Percentiles rank a stretch among this genome's conserved stretches.
Evolutionary conservation across 2,113 vertebrate species (phyloP).

Genomic region (Platichthys stellatus): DNA sequence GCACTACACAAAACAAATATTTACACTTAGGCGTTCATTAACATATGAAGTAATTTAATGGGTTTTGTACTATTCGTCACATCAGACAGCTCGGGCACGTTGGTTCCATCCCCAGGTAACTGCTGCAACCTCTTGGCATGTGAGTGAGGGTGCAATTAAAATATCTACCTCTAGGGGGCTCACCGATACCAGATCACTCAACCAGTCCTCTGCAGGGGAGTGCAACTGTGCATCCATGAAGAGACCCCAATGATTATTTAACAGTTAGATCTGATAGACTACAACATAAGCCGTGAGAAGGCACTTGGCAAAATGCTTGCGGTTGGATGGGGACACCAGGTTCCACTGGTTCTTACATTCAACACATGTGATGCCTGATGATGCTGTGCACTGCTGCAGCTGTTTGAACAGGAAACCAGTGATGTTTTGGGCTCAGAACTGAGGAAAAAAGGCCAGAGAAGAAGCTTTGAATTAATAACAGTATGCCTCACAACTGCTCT

Average conservation of each 20-base stretch:
- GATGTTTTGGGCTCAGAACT: neutral
- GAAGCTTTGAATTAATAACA: slow-evolving; percentile 1
- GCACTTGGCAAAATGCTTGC: neutral
- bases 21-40: neutral
- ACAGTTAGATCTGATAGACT: neutral
- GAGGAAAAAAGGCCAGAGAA: neutral
- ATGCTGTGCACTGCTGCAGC: neutral
- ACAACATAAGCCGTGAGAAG: neutral
- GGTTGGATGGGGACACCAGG: neutral
- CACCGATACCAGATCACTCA: slow-evolving; percentile 42
- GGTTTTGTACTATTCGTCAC: slow-evolving; percentile 20
- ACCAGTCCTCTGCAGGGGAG: neutral
- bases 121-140: slow-evolving; percentile 3
- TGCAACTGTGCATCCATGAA: slow-evolving; percentile 6
- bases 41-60: slow-evolving; percentile 17
- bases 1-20: neutral
- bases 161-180: slow-evolving; percentile 62
- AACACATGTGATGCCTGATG: neutral
- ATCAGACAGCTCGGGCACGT: slow-evolving; percentile 8
- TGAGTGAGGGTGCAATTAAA: slow-evolving; percentile 28
- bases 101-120: slow-evolving; percentile 23
- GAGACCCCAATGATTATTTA: slow-evolving; percentile 19
- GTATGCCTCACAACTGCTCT: neutral
- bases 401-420: slow-evolving; percentile 16
- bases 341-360: neutral